Evolutionary conservation across 2,797 vertebrate species (phyloP), one percentile per base, ranked within the genome.

Genomic region (Siniperca undulata): DNA sequence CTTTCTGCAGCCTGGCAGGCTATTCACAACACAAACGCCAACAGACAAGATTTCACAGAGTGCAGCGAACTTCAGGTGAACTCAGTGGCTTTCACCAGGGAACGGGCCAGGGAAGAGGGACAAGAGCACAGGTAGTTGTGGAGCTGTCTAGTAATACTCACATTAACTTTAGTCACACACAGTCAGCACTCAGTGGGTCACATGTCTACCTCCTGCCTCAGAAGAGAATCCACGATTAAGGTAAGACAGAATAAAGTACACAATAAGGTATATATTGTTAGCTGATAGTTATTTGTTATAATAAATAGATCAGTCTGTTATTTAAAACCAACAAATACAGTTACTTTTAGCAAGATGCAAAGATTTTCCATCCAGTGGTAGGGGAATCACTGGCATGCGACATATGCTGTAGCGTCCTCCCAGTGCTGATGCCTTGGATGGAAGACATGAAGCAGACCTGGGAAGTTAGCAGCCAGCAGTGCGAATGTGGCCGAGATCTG

Each of bases 41-140:
- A 66, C 79, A 70, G 71, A 79, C 78, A 74, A 77, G 88, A 88
- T 80, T 92, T 88, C 80, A 83, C 65, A 75, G 81, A 88, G 77
- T 76, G 78, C 82, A 68, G 78, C 73, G 69, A 92, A 91, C 86
- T 86, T 80, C 53, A 62, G 74, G 46, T 90, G 91, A 91, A 92
- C 91, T 85, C 75, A 7, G 46, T 42, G 68, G 61, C 66, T 84
- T 77, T 55, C 76, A 22, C 50, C 50, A 60, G 69, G 79, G 74
- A 80, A 70, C 19, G 8, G 73, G 5, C 8, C 59, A 13, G 60
- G 48, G 17, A 76, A 48, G 22, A 82, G 9, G 73, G 79, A 78
- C 79, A 69, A 46, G 55, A 86, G 77, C 69, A 70, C 56, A 80
- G 66, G 83, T 75, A 81, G 79, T 53, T 42, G 61, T 36, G 56